Base-by-base conservation (phyloP, 2,113 vertebrate genomes). In the Paracanthobrama guichenoti region DNA sequence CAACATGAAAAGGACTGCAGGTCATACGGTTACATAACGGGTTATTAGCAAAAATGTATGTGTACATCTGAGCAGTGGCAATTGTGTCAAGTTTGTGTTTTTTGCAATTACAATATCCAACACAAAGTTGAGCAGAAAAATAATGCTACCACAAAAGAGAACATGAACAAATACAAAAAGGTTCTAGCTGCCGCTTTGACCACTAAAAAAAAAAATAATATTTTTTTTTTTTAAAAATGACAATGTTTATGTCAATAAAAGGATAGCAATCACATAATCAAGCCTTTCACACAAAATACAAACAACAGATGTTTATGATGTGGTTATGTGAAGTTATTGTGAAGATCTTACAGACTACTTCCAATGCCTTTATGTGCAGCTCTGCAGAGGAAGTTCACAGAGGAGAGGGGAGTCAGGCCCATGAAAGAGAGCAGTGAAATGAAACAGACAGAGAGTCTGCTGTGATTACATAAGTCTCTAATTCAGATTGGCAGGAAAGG, bases 381-480 rank as follows among this genome's bases (percentile, higher is more conserved):
- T 26, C 66, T 82, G 26, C 79, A 82, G 44, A 71, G 72, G 11
- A 44, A 35, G 48, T 35, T 57, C 79, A 24, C 22, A 28, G 18
- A 35, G 39, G 28, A 75, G 42, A 85, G 79, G 28, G 14, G 46
- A 76, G 71, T 72, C 28, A 20, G 22, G 28, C 14, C n/a, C 66
- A 84, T 66, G 79, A 84, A 69, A 50, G 67, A 82, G 18, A 39
- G 74, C 44, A 79, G 71, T 53, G 66, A 82, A 79, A 31, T 50
- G 76, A 64, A 88, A 74, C 72, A 85, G 84, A 82, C 84, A 85
- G 75, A 44, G 62, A 75, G 81, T 83, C 81, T 81, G 81, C 81
- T 80, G 44, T 77, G 83, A 83, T 90, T 91, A 91, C 73, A 73
- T 77, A 91, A 92, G 86, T 87, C 86, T 85, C 53, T 79, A 84